Evolutionary conservation across 2,797 vertebrate genomes (phyloP).

Genomic region (Craterocephalus amniculus): DNA sequence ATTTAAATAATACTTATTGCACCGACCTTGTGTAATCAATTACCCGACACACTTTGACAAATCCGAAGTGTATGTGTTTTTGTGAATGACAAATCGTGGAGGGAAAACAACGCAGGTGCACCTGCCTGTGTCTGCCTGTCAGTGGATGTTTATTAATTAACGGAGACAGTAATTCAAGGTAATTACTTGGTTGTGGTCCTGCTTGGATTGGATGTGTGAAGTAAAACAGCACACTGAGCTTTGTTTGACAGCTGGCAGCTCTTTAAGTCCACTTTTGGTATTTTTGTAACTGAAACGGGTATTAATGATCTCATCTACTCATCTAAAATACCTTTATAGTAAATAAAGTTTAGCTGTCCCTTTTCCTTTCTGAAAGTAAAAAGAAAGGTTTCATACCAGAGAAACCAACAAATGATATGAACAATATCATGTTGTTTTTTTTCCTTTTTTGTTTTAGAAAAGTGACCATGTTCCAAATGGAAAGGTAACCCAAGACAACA

Average conservation of each 20-base stretch:
- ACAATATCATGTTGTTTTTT: background rate
- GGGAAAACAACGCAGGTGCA: conserved; percentile 15
- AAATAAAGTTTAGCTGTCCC: background rate
- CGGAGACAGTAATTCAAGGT: conserved; percentile 42
- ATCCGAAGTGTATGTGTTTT: conserved; percentile 1
- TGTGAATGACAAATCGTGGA: background rate
- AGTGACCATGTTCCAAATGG: background rate
- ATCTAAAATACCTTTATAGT: background rate
- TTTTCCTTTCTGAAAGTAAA: background rate
- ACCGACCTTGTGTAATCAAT: conserved; percentile 24
- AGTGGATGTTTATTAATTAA: conserved; percentile 42
- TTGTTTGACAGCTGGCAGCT: conserved; percentile 9
- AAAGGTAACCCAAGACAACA: background rate
- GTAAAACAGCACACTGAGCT: conserved; percentile 9
- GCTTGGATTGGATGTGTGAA: conserved; percentile 19
- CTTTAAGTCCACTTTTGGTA: background rate
- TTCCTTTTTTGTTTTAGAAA: background rate
- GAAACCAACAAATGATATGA: no score
- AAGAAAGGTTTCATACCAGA: background rate
- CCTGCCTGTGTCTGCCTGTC: conserved; percentile 32
- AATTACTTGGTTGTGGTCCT: conserved; percentile 28
- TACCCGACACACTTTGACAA: conserved; percentile 27
- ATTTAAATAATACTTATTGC: conserved; percentile 28
- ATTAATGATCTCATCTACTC: background rate
- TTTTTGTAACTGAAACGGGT: background rate